These are phyloP conservation scores for Phoxinus phoxinus DNA, from an alignment of 2,113 vertebrate genomes.

Conservation along the genomic window DNA sequence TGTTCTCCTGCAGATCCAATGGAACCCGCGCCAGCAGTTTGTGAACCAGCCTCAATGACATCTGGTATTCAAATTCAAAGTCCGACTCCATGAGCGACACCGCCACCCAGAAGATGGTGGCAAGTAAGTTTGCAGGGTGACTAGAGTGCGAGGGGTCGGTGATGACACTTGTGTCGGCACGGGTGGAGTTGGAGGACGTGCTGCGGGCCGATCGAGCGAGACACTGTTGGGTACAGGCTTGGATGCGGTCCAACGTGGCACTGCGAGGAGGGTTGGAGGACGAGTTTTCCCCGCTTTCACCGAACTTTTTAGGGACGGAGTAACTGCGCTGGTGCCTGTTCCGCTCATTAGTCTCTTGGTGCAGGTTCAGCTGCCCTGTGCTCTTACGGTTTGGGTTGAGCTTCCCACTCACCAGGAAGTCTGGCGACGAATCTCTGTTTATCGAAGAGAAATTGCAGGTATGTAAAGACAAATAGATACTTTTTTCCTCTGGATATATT, in stretches of 20 bases:
- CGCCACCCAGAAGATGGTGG: conserved; percentile 96
- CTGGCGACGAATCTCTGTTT: conserved; percentile 88
- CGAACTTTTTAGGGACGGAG: conserved; percentile 98
- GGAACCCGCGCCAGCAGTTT: conserved; percentile 93
- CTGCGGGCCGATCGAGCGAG: conserved; percentile 83
- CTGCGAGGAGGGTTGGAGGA: conserved; percentile 91
- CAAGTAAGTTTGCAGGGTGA: conserved; percentile 90
- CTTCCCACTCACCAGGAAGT: conserved; percentile 88
- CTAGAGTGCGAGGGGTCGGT: conserved; percentile 89
- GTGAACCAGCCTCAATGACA: conserved; percentile 91
- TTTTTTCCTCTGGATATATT: neutral
- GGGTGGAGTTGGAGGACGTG: conserved; percentile 84
- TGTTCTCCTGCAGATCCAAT: conserved; percentile 91
- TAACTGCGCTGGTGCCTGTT: conserved; percentile 94
- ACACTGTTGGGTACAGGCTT: conserved; percentile 92
- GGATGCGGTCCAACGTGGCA: conserved; percentile 94
- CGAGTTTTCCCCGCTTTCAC: conserved; percentile 83
- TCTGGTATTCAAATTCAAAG: conserved; percentile 98
- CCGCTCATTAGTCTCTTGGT: conserved; percentile 86
- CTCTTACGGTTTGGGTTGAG: conserved; percentile 91
- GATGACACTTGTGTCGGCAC: conserved; percentile 83
- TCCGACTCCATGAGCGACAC: conserved; percentile 98
- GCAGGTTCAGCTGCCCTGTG: conserved; percentile 93
- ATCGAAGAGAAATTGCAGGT: neutral
- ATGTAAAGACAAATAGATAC: neutral